A percentile compares a stretch with the other conserved stretches of the same genome.
These are phyloP conservation scores for Mantis religiosa DNA, from an alignment of 2,888 invertebrate genomes.

Conservation along the genomic window DNA sequence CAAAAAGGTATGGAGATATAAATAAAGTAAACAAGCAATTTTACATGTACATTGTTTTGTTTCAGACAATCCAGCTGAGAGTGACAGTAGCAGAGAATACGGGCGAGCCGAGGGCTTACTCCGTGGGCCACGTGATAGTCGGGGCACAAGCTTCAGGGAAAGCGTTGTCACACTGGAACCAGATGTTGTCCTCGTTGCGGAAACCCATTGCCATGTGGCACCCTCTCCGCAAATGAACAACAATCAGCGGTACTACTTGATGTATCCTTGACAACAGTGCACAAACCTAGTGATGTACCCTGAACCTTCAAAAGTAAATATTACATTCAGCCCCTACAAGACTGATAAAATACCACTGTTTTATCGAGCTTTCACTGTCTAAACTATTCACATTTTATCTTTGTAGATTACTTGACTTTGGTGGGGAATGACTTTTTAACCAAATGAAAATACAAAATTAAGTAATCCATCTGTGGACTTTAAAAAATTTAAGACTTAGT, in stretches of 20 bases:
- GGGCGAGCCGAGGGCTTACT: slow-evolving; percentile 54
- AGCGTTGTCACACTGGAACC: slow-evolving; percentile 74
- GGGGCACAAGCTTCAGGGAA: slow-evolving; percentile 69
- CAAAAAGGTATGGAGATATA: no score
- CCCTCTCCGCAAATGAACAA: slow-evolving; percentile 52
- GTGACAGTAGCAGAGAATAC: slow-evolving; percentile 52
- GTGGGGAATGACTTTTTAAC: no score
- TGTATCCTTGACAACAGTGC: background rate
- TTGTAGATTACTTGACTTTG: no score
- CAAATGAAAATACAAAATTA: no score
- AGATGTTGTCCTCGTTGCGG: slow-evolving; percentile 73
- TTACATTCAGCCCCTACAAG: background rate
- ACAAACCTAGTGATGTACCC: background rate
- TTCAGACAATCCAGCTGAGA: slow-evolving; percentile 68
- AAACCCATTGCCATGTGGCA: slow-evolving; percentile 86
- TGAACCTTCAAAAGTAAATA: background rate
- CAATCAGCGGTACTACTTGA: background rate
- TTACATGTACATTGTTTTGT: slow-evolving; percentile 28
- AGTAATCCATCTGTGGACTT: no score
- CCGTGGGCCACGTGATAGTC: slow-evolving; percentile 77
- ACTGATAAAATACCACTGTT: no score
- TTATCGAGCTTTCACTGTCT: no score
- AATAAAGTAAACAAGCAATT: no score
- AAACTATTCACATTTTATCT: no score
- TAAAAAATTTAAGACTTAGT: no score